phyloP scores from a whole-genome alignment of 1,140 invertebrate genomes.

The Drosophila nasuta region DNA sequence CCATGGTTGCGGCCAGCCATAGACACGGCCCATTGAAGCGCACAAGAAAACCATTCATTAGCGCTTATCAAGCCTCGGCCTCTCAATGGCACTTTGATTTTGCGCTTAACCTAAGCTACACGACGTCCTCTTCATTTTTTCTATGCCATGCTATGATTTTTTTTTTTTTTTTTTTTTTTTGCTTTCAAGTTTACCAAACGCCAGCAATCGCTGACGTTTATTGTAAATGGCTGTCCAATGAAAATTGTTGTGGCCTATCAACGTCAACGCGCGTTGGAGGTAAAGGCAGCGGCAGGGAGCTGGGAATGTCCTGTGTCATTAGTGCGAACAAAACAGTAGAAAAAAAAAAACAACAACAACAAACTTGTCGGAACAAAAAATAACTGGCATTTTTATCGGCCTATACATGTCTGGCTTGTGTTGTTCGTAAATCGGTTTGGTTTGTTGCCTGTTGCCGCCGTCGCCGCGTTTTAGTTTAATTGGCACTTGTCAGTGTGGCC shows the following conservation, averaged over 20 bases:
- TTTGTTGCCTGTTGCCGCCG: conserved; percentile 61
- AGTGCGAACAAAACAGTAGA: conserved; percentile 60
- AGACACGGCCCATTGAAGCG: conserved; percentile 72
- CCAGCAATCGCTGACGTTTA: conserved; percentile 74
- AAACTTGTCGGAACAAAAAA: conserved; percentile 54
- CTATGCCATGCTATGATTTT: neutral
- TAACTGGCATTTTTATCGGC: conserved; percentile 73
- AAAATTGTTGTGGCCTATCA: conserved; percentile 83
- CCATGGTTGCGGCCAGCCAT: conserved; percentile 45
- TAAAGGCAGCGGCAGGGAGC: neutral
- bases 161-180: neutral
- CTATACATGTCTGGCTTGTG: conserved; percentile 43
- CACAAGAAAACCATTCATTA: conserved; percentile 83
- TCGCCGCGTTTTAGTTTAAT: conserved; percentile 77
- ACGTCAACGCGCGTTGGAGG: conserved; percentile 65
- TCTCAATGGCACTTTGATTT: conserved; percentile 78
- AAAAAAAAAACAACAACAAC: conserved; percentile 26
- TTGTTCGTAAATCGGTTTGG: conserved; percentile 33
- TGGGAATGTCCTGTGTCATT: conserved; percentile 72
- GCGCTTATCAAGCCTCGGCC: conserved; percentile 75
- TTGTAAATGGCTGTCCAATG: conserved; percentile 82
- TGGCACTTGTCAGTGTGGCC: conserved; percentile 75
- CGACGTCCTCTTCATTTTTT: conserved; percentile 45
- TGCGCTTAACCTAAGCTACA: conserved; percentile 65
- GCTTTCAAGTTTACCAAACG: conserved; percentile 11